These are phyloP conservation scores for Stratiomys singularior DNA, from an alignment of 2,888 invertebrate species.

Conservation along the genomic window DNA sequence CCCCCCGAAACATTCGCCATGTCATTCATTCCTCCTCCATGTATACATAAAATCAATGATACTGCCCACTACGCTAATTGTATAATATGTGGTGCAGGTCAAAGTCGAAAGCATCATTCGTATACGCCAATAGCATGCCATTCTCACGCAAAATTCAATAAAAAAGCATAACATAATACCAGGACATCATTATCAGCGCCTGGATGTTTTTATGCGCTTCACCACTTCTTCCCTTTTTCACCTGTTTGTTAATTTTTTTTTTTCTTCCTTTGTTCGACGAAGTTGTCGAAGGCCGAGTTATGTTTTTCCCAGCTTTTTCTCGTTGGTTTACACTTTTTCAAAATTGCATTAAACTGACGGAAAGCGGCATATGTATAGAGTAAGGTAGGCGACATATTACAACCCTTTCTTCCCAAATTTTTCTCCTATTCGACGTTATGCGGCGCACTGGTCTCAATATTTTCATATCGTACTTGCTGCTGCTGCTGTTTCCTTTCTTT, in stretches of 20 bases:
- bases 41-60: slow-evolving; percentile 6
- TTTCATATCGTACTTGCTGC: no score
- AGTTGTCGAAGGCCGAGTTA: no score
- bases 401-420: not conserved
- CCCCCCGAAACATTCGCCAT: not conserved
- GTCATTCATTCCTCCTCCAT: not conserved
- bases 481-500: not conserved
- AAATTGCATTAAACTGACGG: no score
- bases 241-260: not conserved
- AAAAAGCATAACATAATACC: not conserved
- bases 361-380: no score
- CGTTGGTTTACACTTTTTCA: no score
- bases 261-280: not conserved
- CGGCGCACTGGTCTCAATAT: slow-evolving; percentile 10
- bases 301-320: no score
- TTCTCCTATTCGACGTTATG: slow-evolving; percentile 13
- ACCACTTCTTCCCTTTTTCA: not conserved
- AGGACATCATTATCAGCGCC: not conserved
- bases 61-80: slow-evolving; percentile 36
- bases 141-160: slow-evolving; percentile 2
- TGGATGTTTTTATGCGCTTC: not conserved
- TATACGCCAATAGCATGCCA: slow-evolving; percentile 6
- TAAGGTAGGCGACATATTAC: no score
- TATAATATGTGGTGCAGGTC: slow-evolving; percentile 35
- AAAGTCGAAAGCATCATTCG: slow-evolving; percentile 2